Conservation (phyloP, 2,888 invertebrate genomes). For the Sinopyrophorus schimmeli region DNA sequence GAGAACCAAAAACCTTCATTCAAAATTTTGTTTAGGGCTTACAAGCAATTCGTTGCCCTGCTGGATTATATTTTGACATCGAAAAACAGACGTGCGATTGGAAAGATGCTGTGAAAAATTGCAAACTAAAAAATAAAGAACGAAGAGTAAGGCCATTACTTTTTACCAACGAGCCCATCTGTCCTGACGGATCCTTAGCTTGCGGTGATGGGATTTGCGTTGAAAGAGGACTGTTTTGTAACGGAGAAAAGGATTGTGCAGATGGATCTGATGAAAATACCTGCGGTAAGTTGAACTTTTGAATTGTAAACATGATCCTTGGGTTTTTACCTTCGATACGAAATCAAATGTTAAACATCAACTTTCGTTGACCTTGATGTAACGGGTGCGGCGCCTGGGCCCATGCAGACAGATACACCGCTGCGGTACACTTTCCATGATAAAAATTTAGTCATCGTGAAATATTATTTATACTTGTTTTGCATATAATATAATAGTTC, state of each 20-base stretch:
- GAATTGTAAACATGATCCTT: conserved; percentile 36
- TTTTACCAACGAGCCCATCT: conserved; percentile 87
- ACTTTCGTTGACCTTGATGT: conserved; percentile 52
- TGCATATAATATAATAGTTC: no score
- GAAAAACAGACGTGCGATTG: conserved; percentile 95
- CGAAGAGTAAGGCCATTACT: conserved; percentile 84
- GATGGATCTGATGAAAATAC: conserved; percentile 90
- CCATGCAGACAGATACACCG: conserved; percentile 12
- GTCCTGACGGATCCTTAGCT: conserved; percentile 83
- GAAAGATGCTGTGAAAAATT: conserved; percentile 92
- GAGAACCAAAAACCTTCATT: background rate
- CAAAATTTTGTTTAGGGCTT: conserved; percentile 73
- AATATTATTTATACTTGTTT: no score
- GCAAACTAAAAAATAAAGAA: conserved; percentile 87
- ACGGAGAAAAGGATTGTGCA: conserved; percentile 86
- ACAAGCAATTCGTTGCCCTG: conserved; percentile 90
- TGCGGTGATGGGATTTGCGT: conserved; percentile 87
- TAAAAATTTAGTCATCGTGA: conserved; percentile 38
- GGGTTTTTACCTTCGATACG: conserved; percentile 45
- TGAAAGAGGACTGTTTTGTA: conserved; percentile 89
- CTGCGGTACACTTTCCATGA: conserved; percentile 46
- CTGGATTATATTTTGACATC: conserved; percentile 90
- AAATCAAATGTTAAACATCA: conserved; percentile 49
- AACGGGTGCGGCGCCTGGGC: conserved; percentile 43
- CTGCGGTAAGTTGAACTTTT: conserved; percentile 70